phyloP scores from a whole-genome alignment of 2,113 vertebrate species.

The Mus musculus region DNA sequence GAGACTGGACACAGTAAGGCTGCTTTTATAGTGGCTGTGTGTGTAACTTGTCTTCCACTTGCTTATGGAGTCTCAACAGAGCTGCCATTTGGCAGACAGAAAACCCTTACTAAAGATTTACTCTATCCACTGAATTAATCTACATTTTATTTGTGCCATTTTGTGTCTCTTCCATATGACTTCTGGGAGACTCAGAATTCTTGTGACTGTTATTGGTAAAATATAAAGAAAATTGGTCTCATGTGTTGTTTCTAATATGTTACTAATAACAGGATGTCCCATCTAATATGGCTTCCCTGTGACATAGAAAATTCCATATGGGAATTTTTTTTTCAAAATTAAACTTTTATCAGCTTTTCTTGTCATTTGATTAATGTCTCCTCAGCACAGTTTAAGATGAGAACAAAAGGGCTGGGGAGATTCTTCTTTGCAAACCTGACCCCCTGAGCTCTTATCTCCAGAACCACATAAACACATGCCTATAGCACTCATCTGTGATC shows the following conservation, averaged over 20 bases:
- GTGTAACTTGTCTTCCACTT: not conserved
- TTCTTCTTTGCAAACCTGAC: not conserved
- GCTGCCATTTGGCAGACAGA: not conserved
- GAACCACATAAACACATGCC: not conserved
- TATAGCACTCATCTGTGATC: not conserved
- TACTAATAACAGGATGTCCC: not conserved
- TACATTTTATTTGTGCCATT: not conserved
- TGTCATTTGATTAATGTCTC: conserved; percentile 20
- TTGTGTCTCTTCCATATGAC: not conserved
- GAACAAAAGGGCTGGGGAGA: not conserved
- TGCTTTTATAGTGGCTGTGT: not conserved
- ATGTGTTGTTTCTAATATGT: not conserved
- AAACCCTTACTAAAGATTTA: not conserved
- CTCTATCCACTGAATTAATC: not conserved
- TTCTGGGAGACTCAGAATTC: not conserved
- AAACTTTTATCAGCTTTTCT: not conserved
- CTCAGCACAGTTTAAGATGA: not conserved
- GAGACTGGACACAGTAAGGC: fast-evolving
- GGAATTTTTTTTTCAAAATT: not conserved
- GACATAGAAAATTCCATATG: not conserved
- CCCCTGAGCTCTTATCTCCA: not conserved
- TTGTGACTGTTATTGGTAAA: conserved; percentile 13
- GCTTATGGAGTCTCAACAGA: not conserved
- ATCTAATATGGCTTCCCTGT: not conserved
- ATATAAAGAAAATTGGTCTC: not conserved